Base-by-base conservation (phyloP, 2,797 vertebrate species). In the Botia kubotai region DNA sequence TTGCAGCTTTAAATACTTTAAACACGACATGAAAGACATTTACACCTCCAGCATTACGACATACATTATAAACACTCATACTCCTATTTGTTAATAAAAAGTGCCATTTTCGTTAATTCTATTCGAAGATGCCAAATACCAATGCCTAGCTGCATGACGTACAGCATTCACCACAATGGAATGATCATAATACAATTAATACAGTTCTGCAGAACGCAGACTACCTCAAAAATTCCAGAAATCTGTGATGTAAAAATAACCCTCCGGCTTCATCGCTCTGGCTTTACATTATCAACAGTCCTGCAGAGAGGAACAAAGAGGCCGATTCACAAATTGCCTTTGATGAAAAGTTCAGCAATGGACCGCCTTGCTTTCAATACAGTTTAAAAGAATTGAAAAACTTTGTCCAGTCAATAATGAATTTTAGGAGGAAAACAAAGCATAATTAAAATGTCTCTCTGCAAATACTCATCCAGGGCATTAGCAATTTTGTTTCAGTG, bases 241-340 rank as follows among this genome's bases (percentile, higher is more conserved):
- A 68, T 39, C 76, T 62, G 48, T 17, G 14, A 43, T 29, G 19
- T 74, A 74, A 79, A 82, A 83, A 83, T 62, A 79, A 57, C 71
- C 26, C 12, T n/a, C 23, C 55, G 48, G 50, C 66, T 74, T 57
- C 36, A 58, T 60, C 16, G n/a, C n/a, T 50, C 55, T 83, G 50
- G 13, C 50, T 62, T 77, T 48, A 39, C 58, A 69, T 21, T 66
- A 69, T 43, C 62, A 70, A 74, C 39, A 52, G 58, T 11, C 23
- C 48, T 50, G 50, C 77, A 66, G 70, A 13, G 3, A 17, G 77
- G 73, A 80, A 63, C 77, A 72, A 62, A 72, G 68, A 43, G n/a
- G 58, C 52, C 14, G 29, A 79, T 79, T 79, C 26, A 65, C 58
- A 72, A 72, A 72, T 26, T 65, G 58, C 43, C 58, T 65, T 65